Evolutionary conservation across 2,797 vertebrate species (phyloP).

Genomic region (Lutjanus argentimaculatus): DNA sequence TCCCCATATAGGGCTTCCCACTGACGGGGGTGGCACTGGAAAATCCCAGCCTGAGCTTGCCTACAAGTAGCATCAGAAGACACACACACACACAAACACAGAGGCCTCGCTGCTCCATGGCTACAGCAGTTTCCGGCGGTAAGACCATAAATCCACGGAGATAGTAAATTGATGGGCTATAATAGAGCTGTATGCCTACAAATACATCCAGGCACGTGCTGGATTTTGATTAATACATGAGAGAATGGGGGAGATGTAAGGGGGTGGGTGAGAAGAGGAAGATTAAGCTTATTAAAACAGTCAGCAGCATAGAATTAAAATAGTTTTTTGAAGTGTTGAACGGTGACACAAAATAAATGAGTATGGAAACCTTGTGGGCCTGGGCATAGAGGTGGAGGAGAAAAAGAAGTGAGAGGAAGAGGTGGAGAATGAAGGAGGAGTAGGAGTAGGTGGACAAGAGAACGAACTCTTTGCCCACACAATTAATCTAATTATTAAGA

Average conservation of each 20-base stretch:
- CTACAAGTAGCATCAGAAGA: conserved; percentile 63
- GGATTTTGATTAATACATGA: conserved; percentile 62
- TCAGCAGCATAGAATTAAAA: conserved; percentile 64
- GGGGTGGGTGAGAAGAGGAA: conserved; percentile 57
- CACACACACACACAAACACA: conserved; percentile 33
- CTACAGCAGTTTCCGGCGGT: conserved; percentile 39
- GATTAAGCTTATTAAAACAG: conserved; percentile 71
- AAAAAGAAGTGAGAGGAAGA: conserved; percentile 54
- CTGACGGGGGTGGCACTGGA: conserved; percentile 82
- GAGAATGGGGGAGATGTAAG: conserved; percentile 45
- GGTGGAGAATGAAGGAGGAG: conserved; percentile 64
- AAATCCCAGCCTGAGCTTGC: conserved; percentile 77
- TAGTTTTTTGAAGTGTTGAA: conserved; percentile 63
- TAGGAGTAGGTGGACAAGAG: conserved; percentile 79
- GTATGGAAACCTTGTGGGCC: conserved; percentile 55
- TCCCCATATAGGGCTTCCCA: conserved; percentile 85
- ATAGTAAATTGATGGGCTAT: conserved; percentile 47
- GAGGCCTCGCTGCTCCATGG: conserved; percentile 53
- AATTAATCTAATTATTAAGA: conserved; percentile 84
- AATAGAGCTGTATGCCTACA: conserved; percentile 51
- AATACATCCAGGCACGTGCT: conserved; percentile 40
- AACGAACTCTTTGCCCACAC: conserved; percentile 74
- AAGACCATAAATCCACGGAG: conserved; percentile 36
- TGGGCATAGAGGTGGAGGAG: conserved; percentile 64
- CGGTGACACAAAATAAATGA: conserved; percentile 74